Evolutionary conservation across 2,113 vertebrate species (phyloP).

Genomic region (Cervus canadensis): DNA sequence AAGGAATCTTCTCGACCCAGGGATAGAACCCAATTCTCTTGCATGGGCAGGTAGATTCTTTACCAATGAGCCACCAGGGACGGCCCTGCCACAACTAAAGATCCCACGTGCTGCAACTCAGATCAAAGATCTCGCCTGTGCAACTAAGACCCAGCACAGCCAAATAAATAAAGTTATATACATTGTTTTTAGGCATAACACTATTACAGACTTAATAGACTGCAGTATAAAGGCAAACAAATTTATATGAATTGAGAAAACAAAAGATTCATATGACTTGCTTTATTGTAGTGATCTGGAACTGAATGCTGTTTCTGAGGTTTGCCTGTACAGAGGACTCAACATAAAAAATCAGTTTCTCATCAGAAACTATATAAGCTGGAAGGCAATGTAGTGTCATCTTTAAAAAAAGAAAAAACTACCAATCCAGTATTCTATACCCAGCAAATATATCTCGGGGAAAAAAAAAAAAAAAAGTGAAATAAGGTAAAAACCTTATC

Average conservation of each 20-base stretch:
- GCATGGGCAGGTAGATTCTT: background rate
- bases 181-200: background rate
- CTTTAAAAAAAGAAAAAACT: background rate
- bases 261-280: background rate
- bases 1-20: background rate
- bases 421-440: slow-evolving; percentile 32
- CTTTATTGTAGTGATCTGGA: background rate
- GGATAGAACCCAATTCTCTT: background rate
- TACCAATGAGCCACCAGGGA: background rate
- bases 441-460: background rate
- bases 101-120: background rate
- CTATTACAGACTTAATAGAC: background rate
- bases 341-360: background rate
- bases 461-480: background rate
- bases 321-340: background rate
- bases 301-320: background rate
- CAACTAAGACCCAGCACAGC: background rate
- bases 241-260: background rate
- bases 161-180: background rate
- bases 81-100: background rate
- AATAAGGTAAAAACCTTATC: background rate
- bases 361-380: background rate
- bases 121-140: background rate
- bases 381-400: background rate
- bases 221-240: background rate